phyloP scores from a whole-genome alignment of 2,113 vertebrate genomes.

The Himantopus leucocephalus region DNA sequence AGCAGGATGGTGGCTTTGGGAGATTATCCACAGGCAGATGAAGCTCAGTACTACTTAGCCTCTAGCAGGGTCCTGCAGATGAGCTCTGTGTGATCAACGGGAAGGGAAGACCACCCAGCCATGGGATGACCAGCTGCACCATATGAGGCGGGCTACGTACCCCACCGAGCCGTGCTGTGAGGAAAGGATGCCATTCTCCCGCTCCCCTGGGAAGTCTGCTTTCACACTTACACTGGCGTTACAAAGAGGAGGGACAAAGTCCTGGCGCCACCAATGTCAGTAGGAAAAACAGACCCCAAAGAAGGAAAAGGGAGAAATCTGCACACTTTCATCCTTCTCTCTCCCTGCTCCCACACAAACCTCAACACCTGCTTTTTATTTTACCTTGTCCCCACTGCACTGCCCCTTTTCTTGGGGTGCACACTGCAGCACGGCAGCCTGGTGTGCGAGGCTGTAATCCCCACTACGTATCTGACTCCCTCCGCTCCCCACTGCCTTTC shows the following conservation, averaged over 20 bases:
- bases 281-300: background rate
- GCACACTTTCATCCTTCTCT: background rate
- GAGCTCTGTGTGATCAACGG: background rate
- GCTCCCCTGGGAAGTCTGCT: background rate
- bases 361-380: background rate
- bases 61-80: background rate
- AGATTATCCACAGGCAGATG: background rate
- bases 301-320: background rate
- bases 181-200: background rate
- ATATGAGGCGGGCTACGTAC: background rate
- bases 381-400: background rate
- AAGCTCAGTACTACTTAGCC: background rate
- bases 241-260: background rate
- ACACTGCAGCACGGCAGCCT: background rate
- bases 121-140: background rate
- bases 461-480: rapidly evolving
- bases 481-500: background rate
- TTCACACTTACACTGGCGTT: rapidly evolving
- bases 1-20: background rate
- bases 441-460: background rate
- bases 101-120: background rate
- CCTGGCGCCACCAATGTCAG: background rate
- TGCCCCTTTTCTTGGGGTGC: background rate
- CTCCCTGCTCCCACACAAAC: background rate
- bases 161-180: background rate